Evolutionary conservation across 2,888 invertebrate species (phyloP), one percentile per base, ranked within the genome.

Genomic region (Nomada goodeniana): DNA sequence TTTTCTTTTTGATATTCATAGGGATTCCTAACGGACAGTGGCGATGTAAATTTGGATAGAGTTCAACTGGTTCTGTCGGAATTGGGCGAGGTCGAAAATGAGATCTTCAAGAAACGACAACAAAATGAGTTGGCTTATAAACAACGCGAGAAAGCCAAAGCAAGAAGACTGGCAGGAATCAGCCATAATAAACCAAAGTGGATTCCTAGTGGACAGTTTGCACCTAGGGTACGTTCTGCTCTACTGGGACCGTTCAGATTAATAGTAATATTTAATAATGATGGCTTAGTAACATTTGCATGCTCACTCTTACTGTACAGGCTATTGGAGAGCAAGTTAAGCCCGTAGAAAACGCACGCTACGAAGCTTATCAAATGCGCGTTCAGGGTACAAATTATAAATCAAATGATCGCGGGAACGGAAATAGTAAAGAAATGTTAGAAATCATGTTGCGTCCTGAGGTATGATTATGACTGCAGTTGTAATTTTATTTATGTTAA

Each of bases 1-100:
- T 26, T 69, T 53, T 65, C 57, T 72, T 55, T 15, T 36, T 26
- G 44, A 53, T 47, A 60, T 71, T 90, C 92, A 47, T 93, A 97
- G 97, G 99, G 99, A 23, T 99, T 97, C 95, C 95, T 99, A 84
- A 99, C 99, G 0, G 96, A 99, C 92, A 98, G 98, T 55, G 99
- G 99, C 0, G 97, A 98, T 88, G 99, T 99, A 15, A 97, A 98
- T 93, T 95, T 99, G 79, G 97, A 97, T 89, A 95, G 99, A 60
- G 99, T 99, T 10, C 99, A 99, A 94, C 95, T 99, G 88, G 99
- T 99, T 73, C 96, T 99, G 97, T 96, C 96, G 44, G 98, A 99
- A 92, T 95, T 99, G 65, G 99, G 99, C 0, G 96, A 97, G 92
- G 97, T 96, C 47, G 99, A 99, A 94, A 99, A 99, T 95, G 97